Evolutionary conservation across 2,797 vertebrate species (phyloP).

Genomic region (Sciurus carolinensis): DNA sequence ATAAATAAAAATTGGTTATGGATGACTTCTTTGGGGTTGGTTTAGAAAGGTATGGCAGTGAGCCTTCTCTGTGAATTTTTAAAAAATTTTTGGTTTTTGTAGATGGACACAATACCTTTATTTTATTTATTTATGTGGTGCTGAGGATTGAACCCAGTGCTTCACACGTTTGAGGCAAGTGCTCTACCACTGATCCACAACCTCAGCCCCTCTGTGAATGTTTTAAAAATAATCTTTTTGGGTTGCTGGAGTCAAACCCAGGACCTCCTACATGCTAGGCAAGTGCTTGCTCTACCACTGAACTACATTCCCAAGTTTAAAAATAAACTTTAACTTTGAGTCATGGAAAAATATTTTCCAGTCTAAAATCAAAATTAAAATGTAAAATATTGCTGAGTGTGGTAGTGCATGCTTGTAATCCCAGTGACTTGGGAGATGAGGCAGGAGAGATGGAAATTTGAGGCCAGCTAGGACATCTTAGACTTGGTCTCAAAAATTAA

Average conservation of each 20-base stretch:
- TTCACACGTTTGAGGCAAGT: no score
- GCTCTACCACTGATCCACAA: no score
- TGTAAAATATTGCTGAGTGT: background rate
- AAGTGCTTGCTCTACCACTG: background rate
- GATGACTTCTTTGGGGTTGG: background rate
- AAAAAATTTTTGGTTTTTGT: no score
- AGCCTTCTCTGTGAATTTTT: background rate
- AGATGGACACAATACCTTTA: no score
- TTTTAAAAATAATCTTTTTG: background rate
- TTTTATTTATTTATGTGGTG: no score
- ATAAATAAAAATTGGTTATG: background rate
- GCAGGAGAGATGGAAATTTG: no score
- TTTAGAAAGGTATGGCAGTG: background rate
- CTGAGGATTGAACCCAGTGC: no score
- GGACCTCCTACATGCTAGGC: background rate
- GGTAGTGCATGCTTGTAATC: no score
- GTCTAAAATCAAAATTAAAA: background rate
- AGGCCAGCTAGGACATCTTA: no score
- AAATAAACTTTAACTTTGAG: constrained; percentile 9
- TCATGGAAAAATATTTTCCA: background rate
- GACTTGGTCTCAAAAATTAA: no score
- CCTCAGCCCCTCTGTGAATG: background rate
- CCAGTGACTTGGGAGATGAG: no score
- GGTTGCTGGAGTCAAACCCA: background rate
- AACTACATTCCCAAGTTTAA: background rate